These are phyloP conservation scores for Trichonephila inaurata DNA, from an alignment of 1,140 invertebrate species.

Conservation along the genomic window DNA sequence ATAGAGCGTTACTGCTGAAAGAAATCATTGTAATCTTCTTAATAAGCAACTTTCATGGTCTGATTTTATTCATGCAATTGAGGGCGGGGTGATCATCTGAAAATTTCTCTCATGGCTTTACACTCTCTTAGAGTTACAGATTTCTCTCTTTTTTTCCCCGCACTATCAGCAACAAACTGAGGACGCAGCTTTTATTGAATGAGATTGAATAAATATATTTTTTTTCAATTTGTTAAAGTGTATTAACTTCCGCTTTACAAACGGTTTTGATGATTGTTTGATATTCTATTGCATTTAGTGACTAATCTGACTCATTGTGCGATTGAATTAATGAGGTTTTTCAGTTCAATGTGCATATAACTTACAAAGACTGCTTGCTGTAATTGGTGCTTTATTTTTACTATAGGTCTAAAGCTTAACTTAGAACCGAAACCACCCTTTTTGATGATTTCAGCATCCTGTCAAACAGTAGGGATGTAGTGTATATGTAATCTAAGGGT, in stretches of 20 bases:
- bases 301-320: too few species aligned
- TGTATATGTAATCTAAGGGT: too few species aligned
- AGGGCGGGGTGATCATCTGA: not conserved
- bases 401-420: not conserved
- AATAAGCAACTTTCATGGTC: not conserved
- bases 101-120: not conserved
- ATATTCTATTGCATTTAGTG: not conserved
- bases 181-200: not conserved
- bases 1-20: not conserved
- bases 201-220: not conserved
- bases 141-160: not conserved
- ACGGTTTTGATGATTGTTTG: not conserved
- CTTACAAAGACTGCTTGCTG: not conserved
- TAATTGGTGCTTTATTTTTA: not conserved
- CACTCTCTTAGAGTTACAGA: not conserved
- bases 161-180: not conserved
- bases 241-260: not conserved
- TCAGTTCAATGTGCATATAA: not conserved
- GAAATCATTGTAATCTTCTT: not conserved
- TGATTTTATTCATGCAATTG: not conserved
- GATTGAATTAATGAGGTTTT: not conserved
- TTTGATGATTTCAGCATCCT: too few species aligned
- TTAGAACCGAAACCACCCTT: not conserved
- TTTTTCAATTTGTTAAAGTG: not conserved
- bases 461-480: too few species aligned